A percentile compares a stretch with the other conserved stretches of the same genome.
These are phyloP conservation scores for Stenurella melanura DNA, from an alignment of 2,888 invertebrate genomes.

Conservation along the genomic window DNA sequence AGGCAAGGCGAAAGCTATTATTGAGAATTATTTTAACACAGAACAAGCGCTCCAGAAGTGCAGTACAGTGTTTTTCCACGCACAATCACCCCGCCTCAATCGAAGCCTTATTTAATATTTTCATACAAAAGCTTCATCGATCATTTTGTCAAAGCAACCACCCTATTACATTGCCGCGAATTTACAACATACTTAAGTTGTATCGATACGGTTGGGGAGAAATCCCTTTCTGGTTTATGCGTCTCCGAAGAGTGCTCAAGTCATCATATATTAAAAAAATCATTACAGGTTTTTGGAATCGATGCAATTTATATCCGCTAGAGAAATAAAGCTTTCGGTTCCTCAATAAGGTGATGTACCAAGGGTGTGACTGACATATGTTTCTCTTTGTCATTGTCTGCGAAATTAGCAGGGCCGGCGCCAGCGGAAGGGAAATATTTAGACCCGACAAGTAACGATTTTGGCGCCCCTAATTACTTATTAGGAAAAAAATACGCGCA, in stretches of 20 bases:
- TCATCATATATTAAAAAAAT: conserved; percentile 38
- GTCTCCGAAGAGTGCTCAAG: conserved; percentile 31
- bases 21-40: conserved; percentile 18
- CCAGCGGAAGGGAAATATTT: no score
- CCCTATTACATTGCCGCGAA: conserved; percentile 11
- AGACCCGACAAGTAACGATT: no score
- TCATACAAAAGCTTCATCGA: conserved; percentile 29
- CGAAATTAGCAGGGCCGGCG: no score
- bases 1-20: conserved; percentile 1
- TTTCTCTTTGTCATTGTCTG: no score
- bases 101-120: conserved; percentile 29
- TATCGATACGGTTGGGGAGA: conserved; percentile 23
- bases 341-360: background rate
- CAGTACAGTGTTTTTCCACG: conserved; percentile 33
- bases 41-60: conserved; percentile 5
- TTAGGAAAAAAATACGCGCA: no score
- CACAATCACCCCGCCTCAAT: conserved; percentile 20
- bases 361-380: no score
- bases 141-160: conserved; percentile 11
- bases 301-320: background rate
- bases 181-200: conserved; percentile 37
- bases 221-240: conserved; percentile 23
- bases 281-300: conserved; percentile 20
- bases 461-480: no score
- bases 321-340: conserved; percentile 1